Evolutionary conservation across 2,113 vertebrate genomes (phyloP), one percentile per base, ranked within the genome.

Genomic region (Paralichthys olivaceus): DNA sequence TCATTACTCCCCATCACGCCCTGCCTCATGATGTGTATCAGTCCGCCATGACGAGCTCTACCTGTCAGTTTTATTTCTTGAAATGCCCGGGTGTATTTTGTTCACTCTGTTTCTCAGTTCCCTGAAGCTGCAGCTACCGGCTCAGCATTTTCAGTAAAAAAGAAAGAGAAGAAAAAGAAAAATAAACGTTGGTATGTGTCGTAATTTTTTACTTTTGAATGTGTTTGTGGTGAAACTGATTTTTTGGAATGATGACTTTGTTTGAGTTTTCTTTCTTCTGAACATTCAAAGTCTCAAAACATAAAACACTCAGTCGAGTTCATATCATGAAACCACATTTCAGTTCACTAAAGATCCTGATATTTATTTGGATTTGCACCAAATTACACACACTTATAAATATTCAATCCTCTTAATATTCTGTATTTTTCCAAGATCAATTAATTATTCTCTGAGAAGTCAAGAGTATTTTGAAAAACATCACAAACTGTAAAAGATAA

Each of bases 81-180:
- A 79, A 76, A 84, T 84, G 80, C 82, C 78, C 85, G 71, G 83
- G 72, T 90, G 91, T 91, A 81, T 87, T 87, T 87, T 87, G 77
- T 86, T 90, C 84, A 81, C 86, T 88, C 82, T 90, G 79, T 89
- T 90, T 87, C 84, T 91, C 79, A 54, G 68, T 79, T 75, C 72
- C 77, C 79, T 81, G 79, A 87, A 75, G 79, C 87, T 90, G 85
- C 23, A 45, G 69, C 71, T 61, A 70, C 81, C 77, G 78, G 82
- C 80, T 91, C 87, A 81, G 75, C 81, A 28, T 90, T 94, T 93
- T 92, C 87, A 93, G 89, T 93, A 92, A 93, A 91, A 26, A 89
- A 70, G 61, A 68, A 76, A 77, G 25, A 71, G 69, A 67, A 54
- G 12, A 53, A 54, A 65, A 71, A 76, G 51, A 74, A 77, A 86